phyloP scores from a whole-genome alignment of 2,113 vertebrate species.

The Psittacula cyanocephala region DNA sequence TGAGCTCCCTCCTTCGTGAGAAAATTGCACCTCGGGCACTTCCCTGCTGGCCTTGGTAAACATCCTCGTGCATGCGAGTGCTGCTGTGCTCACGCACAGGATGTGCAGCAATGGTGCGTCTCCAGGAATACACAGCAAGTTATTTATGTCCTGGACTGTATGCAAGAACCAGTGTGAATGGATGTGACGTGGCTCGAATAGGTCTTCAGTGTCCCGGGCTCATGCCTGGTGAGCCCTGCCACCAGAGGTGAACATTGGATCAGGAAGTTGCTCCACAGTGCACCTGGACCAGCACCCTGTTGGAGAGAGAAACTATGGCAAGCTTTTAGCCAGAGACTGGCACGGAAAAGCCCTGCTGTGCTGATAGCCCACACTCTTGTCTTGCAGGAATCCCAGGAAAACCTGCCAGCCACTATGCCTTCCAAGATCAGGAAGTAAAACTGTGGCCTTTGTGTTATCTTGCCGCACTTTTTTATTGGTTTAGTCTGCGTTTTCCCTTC shows the following conservation, averaged over 20 bases:
- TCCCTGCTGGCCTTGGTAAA: not conserved
- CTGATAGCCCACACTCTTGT: accelerated
- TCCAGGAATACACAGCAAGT: not conserved
- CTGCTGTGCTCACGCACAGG: not conserved
- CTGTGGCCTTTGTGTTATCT: not conserved
- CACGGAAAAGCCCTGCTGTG: accelerated
- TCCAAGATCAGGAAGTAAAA: not conserved
- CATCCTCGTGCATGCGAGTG: not conserved
- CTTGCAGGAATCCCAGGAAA: not conserved
- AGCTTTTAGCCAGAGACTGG: not conserved
- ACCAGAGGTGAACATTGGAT: not conserved
- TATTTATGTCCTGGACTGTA: not conserved
- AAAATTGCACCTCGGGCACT: not conserved
- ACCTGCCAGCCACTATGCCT: not conserved
- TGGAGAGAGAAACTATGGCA: accelerated
- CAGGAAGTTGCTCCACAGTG: accelerated
- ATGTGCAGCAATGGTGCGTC: not conserved
- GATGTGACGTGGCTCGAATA: not conserved
- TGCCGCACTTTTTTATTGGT: accelerated
- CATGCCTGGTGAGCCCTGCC: accelerated
- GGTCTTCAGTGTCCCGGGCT: not conserved
- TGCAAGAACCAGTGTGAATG: not conserved
- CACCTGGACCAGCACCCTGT: not conserved
- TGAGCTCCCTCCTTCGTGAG: not conserved
- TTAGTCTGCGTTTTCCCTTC: not conserved